These are phyloP conservation scores for Novumbra hubbsi DNA, from an alignment of 2,797 vertebrate genomes.

Conservation along the genomic window DNA sequence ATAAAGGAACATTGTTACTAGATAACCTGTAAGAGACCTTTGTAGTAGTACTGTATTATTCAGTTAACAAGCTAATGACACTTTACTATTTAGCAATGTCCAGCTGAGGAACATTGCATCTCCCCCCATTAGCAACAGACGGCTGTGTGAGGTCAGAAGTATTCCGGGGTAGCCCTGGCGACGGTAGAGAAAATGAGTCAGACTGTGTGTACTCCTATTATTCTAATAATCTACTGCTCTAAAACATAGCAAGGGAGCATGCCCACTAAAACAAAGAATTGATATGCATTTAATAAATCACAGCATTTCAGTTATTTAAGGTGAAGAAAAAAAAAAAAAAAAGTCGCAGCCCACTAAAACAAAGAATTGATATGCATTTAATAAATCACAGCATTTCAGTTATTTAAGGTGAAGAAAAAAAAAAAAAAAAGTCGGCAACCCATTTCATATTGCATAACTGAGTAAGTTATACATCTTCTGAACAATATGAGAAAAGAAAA, in stretches of 20 bases:
- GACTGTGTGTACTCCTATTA: slow-evolving; percentile 16
- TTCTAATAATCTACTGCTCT: slow-evolving; percentile 35
- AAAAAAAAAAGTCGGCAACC: too few species aligned
- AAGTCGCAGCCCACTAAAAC: neutral
- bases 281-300: neutral
- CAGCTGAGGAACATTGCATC: slow-evolving; percentile 18
- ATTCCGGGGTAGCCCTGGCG: neutral
- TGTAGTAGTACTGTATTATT: too few species aligned
- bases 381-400: neutral
- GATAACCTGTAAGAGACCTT: too few species aligned
- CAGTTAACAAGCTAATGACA: too few species aligned
- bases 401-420: too few species aligned
- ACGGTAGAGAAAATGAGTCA: neutral
- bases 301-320: neutral
- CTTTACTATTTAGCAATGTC: too few species aligned
- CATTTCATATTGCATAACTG: neutral
- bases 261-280: slow-evolving; percentile 20
- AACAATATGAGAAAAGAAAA: neutral
- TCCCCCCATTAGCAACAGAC: too few species aligned
- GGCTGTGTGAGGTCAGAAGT: neutral
- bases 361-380: neutral
- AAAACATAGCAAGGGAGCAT: slow-evolving; percentile 21
- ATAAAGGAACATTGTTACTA: too few species aligned
- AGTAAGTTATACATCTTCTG: neutral
- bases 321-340: too few species aligned